Evolutionary conservation across 2,888 invertebrate species (phyloP), one percentile per base, ranked within the genome.

Genomic region (Phasia obesa): DNA sequence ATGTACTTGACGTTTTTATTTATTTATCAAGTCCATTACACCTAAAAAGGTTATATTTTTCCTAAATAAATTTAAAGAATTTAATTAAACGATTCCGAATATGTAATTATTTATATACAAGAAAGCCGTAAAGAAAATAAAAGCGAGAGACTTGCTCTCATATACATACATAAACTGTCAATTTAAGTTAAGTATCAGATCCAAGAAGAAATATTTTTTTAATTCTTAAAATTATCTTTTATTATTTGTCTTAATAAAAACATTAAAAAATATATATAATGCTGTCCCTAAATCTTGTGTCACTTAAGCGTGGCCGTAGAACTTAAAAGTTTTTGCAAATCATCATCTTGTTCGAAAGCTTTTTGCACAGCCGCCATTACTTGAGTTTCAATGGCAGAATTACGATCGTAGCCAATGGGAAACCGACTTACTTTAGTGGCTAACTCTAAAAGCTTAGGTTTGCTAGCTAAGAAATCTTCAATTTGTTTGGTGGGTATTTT

Each of bases 381-480:
- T 47, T 89, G 89, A 1, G 85, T 70, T 38, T 88, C 86, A 42
- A 89, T 86, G 3, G 84, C 85, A 15, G 84, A 80, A 23, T 84
- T 86, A 4, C 85, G 86, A 49, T 89, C 87, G 17, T 87, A 86
- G 0, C 86, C 80, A 11, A 89, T 42, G 0, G 89, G 88, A 31
- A 90, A 79, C 21, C 85, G 87, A 35, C 88, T 88, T 2, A 89
- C 84, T 2, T 87, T 86, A 11, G 85, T 87, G 19, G 88, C 88
- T 82, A 89, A 71, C 51, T 87, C 86, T 0, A 87, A 87, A n/a
- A 89, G 77, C 78, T 89, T 89, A 19, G 88, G 89, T 55, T 88
- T 88, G 38, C 81, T 85, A 60, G 88, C 86, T 55, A 89, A 81
- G n/a, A 89, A 86, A 0, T 76, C 67, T 42, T 87, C 86, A 19